Evolutionary conservation across 2,797 vertebrate species (phyloP), one percentile per base, ranked within the genome.

Genomic region (Neosilurus hyrtlii): DNA sequence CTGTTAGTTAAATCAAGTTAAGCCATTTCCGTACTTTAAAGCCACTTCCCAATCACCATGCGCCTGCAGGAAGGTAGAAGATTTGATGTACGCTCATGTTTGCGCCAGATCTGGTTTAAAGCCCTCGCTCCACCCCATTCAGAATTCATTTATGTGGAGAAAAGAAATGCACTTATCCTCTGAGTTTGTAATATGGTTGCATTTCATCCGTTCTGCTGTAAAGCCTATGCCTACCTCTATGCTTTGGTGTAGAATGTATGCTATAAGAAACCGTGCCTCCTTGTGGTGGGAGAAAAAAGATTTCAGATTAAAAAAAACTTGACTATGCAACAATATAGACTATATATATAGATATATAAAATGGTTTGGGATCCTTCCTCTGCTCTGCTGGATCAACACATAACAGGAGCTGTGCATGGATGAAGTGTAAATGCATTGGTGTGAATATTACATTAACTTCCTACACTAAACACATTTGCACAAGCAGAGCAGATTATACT

Each of bases 41-140:
- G 83, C 82, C 85, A 83, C 82, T 88, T 87, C 88, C 85, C 86
- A 86, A 70, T 86, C 85, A 83, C 77, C 83, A 82, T 85, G 79
- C 62, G 83, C 80, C 56, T 74, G 88, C 88, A 90, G 87, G 73
- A 79, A 87, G 87, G 86, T 89, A 80, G 80, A 54, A 85, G 77
- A 88, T 91, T 89, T 90, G 90, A 92, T 90, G 86, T 79, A 91
- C 51, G 79, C 72, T 80, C 80, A 71, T 84, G 80, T 84, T 85
- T 71, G 72, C 85, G 88, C 91, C 89, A 90, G 91, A 85, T 82
- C 76, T 80, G 85, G 59, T 84, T 85, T 82, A 83, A 83, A 86
- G 85, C 62, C 7, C 8, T 18, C 3, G 82, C 65, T 57, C 49
- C 68, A 20, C 57, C 81, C 79, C 61, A 24, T 26, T 35, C 81